Conservation (phyloP, 2,797 vertebrate genomes). For the Intellagama lesueurii region DNA sequence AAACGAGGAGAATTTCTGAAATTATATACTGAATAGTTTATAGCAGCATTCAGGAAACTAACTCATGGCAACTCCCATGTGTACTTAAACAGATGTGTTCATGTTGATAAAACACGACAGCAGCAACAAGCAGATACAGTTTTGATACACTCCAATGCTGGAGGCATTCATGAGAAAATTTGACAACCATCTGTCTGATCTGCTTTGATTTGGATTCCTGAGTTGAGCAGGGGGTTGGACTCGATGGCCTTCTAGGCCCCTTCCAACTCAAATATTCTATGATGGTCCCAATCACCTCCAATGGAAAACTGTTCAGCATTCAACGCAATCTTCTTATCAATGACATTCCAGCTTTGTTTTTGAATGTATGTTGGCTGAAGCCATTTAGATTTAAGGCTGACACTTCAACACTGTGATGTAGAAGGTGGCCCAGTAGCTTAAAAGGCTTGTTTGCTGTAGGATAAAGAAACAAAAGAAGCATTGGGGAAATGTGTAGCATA, state of each 20-base stretch:
- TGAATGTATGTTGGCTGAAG: not conserved
- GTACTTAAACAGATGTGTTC: not conserved
- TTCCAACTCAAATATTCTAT: no score
- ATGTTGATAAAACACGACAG: not conserved
- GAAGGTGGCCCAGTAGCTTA: no score
- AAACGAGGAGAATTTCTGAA: not conserved
- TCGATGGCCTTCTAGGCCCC: no score
- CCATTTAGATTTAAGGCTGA: not conserved
- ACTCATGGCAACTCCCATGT: not conserved
- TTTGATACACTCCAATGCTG: not conserved
- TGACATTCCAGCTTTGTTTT: conserved; percentile 19
- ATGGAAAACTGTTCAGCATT: not conserved
- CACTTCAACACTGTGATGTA: no score
- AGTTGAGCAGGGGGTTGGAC: no score
- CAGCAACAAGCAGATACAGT: not conserved
- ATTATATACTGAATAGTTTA: conserved; percentile 1
- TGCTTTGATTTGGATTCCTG: not conserved
- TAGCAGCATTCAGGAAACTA: not conserved
- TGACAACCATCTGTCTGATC: not conserved
- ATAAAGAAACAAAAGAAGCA: no score
- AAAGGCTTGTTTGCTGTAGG: no score
- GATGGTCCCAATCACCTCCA: not conserved
- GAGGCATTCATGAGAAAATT: not conserved
- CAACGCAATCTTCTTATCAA: conserved; percentile 35
- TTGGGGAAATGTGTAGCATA: no score